A percentile compares a stretch with the other conserved stretches of the same genome.
These are phyloP conservation scores for Muntiacus muntjak DNA, from an alignment of 2,113 vertebrate genomes.

Conservation along the genomic window DNA sequence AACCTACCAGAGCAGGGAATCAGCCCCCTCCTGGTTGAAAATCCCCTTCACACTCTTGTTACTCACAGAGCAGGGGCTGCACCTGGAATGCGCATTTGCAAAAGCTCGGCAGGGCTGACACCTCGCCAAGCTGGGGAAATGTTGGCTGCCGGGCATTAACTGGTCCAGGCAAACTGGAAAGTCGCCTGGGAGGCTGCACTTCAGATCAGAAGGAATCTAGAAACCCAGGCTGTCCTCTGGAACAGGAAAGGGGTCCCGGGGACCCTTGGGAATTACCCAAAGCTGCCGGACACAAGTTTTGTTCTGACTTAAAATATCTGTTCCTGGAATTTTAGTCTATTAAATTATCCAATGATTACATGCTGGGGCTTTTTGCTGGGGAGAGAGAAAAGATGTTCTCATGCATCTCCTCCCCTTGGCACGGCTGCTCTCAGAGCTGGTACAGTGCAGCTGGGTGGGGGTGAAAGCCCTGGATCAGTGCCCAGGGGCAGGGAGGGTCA, in stretches of 20 bases:
- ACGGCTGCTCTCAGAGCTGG: background rate
- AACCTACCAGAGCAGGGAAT: no score
- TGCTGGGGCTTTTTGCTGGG: background rate
- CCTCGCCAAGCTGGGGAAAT: fast-evolving
- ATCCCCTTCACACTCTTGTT: background rate
- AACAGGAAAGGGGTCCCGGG: background rate
- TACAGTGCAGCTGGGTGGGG: background rate
- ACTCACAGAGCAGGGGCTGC: background rate
- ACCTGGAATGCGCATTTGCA: background rate
- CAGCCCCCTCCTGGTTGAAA: background rate
- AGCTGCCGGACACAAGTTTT: background rate
- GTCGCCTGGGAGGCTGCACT: background rate
- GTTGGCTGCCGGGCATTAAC: background rate
- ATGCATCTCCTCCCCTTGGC: background rate
- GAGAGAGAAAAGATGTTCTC: fast-evolving
- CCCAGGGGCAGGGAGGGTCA: background rate
- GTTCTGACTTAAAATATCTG: background rate
- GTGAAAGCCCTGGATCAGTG: background rate
- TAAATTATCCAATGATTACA: background rate
- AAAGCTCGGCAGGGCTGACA: background rate
- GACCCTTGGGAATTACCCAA: background rate
- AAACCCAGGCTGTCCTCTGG: background rate
- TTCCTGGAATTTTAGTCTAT: background rate
- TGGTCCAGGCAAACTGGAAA: background rate
- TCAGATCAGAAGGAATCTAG: background rate